These are phyloP conservation scores for Solea senegalensis DNA, from an alignment of 2,113 vertebrate species.

Conservation along the genomic window DNA sequence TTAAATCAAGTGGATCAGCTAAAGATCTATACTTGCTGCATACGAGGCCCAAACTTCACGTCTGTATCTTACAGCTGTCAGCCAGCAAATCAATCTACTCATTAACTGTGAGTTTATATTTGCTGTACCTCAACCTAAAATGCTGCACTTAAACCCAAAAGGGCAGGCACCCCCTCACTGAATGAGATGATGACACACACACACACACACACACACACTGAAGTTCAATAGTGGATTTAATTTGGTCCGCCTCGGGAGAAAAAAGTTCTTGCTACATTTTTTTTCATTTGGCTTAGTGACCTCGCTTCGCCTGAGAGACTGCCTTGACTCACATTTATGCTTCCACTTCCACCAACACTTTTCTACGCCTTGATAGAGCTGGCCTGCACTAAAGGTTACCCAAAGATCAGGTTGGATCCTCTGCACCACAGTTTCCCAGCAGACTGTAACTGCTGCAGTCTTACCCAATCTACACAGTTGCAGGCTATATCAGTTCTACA, in stretches of 20 bases:
- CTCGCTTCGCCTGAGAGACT: neutral
- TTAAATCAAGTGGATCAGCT: neutral
- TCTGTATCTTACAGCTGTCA: neutral
- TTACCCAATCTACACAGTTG: neutral
- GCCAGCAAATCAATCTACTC: conserved; percentile 18
- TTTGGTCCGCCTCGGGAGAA: neutral
- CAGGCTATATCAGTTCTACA: too few relatives aligned
- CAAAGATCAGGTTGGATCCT: conserved; percentile 17
- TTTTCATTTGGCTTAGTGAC: conserved; percentile 18
- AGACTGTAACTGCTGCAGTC: neutral
- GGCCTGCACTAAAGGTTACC: conserved; percentile 43
- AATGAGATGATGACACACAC: conserved; percentile 1
- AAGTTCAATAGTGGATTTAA: conserved; percentile 16
- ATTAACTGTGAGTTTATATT: conserved; percentile 6
- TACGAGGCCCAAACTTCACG: neutral
- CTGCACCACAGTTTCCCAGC: neutral
- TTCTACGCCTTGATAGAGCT: conserved; percentile 25
- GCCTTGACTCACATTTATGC: conserved; percentile 1
- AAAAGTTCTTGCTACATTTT: conserved; percentile 6
- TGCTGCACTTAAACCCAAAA: conserved; percentile 16
- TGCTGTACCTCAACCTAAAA: conserved; percentile 6
- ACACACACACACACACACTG: conserved; percentile 1
- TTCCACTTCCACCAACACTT: conserved; percentile 23
- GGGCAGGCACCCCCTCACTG: conserved; percentile 12
- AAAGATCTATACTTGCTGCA: neutral